Evolutionary conservation across 2,888 invertebrate genomes (phyloP), one percentile per base, ranked within the genome.

Genomic region (Drosophila lacicola): DNA sequence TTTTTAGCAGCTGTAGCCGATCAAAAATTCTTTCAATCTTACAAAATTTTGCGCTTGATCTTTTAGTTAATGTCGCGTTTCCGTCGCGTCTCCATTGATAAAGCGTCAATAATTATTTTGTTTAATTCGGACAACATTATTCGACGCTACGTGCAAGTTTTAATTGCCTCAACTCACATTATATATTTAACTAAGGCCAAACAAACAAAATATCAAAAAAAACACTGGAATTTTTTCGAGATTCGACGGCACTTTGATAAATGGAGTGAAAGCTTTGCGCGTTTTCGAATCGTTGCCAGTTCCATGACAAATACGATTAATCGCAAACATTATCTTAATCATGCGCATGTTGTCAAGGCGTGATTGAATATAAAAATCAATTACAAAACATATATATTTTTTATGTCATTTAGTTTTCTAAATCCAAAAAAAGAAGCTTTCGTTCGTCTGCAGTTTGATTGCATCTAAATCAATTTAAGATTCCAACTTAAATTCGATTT

Each of bases 21-120:
- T 37, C 49, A 56, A 67, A 60, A 42, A 49, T 72, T 65, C 58
- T 56, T 51, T 44, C 36, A 63, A 76, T 76, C 61, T 57, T 54
- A 63, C 46, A 44, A 75, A 66, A 53, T 74, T 79, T 70, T 64
- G 55, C 68, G 69, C 64, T 70, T 45, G 64, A 75, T 78, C 73
- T 68, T 79, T 89, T 71, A 89, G 89, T 85, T 85, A 77, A 74
- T 77, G 73, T 82, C 86, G 77, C 74, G 89, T 66, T 78, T 62
- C 65, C 67, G 55, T 62, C n/a, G 74, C 82, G 79, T 58, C 76
- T 74, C 63, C 71, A 78, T 74, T 74, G 87, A 88, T 83, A 72
- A 71, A 83, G 80, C 67, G 55, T 41, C 66, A 65, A 55, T 50
- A 82, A 68, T 50, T 11, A n/a, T 50, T 42, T 44, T 10, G 11